phyloP scores from a whole-genome alignment of 2,113 vertebrate genomes.

The Malurus elegans region DNA sequence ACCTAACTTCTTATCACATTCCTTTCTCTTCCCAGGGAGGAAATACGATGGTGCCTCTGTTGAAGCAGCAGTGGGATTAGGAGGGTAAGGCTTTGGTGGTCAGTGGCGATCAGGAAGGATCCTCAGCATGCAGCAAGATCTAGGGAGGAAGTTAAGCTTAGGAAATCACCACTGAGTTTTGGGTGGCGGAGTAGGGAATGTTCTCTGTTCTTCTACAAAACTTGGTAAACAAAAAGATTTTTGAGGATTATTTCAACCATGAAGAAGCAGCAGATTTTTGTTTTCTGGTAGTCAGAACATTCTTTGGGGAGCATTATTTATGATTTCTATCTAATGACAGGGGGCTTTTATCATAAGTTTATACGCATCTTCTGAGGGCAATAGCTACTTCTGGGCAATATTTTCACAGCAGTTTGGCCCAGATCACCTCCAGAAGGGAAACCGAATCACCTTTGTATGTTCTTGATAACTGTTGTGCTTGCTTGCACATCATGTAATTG shows the following conservation, averaged over 20 bases:
- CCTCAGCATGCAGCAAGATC: background rate
- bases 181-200: background rate
- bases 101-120: background rate
- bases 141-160: background rate
- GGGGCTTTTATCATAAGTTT: background rate
- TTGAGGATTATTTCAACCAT: background rate
- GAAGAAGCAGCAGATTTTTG: background rate
- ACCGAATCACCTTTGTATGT: background rate
- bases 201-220: background rate
- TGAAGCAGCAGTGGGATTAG: background rate
- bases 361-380: background rate
- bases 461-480: background rate
- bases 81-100: background rate
- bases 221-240: background rate
- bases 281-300: background rate
- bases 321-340: background rate
- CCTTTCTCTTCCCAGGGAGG: background rate
- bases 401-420: background rate
- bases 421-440: background rate
- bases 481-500: fast-evolving
- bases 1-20: background rate
- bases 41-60: background rate
- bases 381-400: background rate
- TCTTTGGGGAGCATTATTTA: background rate
- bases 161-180: background rate